Percentiles rank a stretch among this genome's conserved stretches.
Conservation (phyloP, 2,888 invertebrate genomes). For the Portevinia maculata region DNA sequence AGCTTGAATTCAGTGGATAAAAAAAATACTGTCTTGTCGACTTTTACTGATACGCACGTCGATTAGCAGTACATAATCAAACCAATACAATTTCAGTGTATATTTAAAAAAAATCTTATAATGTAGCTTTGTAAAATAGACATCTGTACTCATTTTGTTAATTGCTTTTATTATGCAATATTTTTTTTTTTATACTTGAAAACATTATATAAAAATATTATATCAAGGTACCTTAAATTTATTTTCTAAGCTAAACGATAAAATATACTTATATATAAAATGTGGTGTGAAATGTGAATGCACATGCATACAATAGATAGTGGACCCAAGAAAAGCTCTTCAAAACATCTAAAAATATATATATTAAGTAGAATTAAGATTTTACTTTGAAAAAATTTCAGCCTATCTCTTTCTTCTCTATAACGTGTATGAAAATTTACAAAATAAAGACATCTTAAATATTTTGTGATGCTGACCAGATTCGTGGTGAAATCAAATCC, state of each 20-base stretch:
- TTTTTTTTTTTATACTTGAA: conserved; percentile 56
- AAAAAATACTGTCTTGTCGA: too few species aligned
- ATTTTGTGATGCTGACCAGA: conserved; percentile 56
- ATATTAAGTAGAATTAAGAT: conserved; percentile 32
- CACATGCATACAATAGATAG: conserved; percentile 61
- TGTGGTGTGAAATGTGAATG: conserved; percentile 45
- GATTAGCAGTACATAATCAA: conserved; percentile 1
- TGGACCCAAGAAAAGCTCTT: conserved; percentile 52
- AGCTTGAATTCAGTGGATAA: too few species aligned
- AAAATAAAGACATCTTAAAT: conserved; percentile 8
- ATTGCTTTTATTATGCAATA: conserved; percentile 27
- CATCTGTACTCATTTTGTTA: background rate
- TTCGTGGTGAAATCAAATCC: conserved; percentile 26
- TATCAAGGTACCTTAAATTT: conserved; percentile 50
- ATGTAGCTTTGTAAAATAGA: conserved; percentile 38
- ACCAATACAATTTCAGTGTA: background rate
- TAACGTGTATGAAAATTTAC: conserved; percentile 17
- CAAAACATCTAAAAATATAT: conserved; percentile 14
- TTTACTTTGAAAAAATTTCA: conserved; percentile 64
- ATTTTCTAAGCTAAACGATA: conserved; percentile 39
- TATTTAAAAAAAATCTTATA: background rate
- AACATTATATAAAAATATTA: conserved; percentile 15
- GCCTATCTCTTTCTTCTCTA: conserved; percentile 51
- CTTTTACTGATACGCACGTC: background rate
- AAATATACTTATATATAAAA: conserved; percentile 26